Evolutionary conservation across 2,113 vertebrate genomes (phyloP).

Genomic region (Pygoscelis antarcticus): DNA sequence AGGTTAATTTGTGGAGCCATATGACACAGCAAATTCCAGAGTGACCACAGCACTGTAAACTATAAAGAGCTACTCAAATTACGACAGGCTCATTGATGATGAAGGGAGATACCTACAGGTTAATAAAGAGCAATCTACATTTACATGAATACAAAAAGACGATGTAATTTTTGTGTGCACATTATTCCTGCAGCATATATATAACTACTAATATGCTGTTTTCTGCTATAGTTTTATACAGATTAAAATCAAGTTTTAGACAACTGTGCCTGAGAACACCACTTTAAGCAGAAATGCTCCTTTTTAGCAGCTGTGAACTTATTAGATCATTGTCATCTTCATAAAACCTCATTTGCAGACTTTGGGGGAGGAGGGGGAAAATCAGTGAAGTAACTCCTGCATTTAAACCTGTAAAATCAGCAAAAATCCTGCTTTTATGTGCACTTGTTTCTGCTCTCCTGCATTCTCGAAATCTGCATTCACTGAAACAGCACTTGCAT

Average conservation of each 20-base stretch:
- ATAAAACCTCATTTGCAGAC: not conserved
- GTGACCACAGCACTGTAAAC: not conserved
- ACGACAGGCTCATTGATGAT: not conserved
- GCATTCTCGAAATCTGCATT: not conserved
- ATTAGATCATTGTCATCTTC: not conserved
- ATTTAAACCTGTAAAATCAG: not conserved
- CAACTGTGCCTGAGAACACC: not conserved
- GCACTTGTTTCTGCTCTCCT: not conserved
- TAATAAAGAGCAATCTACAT: not conserved
- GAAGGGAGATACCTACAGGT: not conserved
- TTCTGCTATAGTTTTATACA: not conserved
- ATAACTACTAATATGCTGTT: not conserved
- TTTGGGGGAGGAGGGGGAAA: not conserved
- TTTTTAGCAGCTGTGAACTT: not conserved
- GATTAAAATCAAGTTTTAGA: not conserved
- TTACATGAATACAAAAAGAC: not conserved
- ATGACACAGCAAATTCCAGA: conserved; percentile 35
- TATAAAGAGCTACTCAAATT: not conserved
- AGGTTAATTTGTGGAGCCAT: not conserved
- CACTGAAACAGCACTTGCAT: not conserved
- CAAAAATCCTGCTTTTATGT: not conserved
- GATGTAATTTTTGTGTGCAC: not conserved
- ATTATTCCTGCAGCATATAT: not conserved
- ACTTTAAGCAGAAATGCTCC: not conserved
- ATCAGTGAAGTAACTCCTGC: not conserved